Base-by-base conservation (phyloP, 2,888 invertebrate genomes). In the Norana najaformis region DNA sequence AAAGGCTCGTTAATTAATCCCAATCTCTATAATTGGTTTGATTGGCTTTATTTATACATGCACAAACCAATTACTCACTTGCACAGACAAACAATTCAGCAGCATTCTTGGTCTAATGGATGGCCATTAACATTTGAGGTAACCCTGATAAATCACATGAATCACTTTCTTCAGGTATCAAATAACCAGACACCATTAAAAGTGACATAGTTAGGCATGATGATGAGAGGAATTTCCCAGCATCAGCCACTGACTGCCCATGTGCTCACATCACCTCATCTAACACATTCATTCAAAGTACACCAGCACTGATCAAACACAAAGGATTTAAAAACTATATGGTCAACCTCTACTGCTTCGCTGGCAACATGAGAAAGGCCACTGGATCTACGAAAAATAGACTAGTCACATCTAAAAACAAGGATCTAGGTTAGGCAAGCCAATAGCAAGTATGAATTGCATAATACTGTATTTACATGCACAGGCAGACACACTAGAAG, bases 41-140 rank as follows among this genome's bases (percentile, higher is more conserved):
- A 69, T 69, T 69, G 69, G 69, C 69, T n/a, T n/a, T n/a, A n/a
- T 69, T n/a, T 69, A n/a, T 69, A 69, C n/a, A 69, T n/a, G n/a
- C n/a, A 69, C n/a, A 69, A 30, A n/a, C 69, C 69, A 30, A n/a
- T 69, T 5, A n/a, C 30, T n/a, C n/a, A 1, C 69, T n/a, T 69
- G 69, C 69, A 69, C n/a, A 69, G 30, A 69, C 30, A 69, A n/a
- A 30, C 5, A n/a, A 69, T 69, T n/a, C 69, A 69, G 47, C 47
- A 47, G 69, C 69, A 69, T 69, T 69, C 69, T n/a, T 5, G 69
- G 30, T 69, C 69, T 69, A 69, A 69, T n/a, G 30, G 69, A 69
- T n/a, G 69, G 30, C n/a, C 30, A 69, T 69, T 69, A 69, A 69
- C n/a, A n/a, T 69, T 69, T n/a, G 30, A 69, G n/a, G 69, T 69